Conservation (phyloP, 2,113 vertebrate genomes). For the Electrona antarctica region DNA sequence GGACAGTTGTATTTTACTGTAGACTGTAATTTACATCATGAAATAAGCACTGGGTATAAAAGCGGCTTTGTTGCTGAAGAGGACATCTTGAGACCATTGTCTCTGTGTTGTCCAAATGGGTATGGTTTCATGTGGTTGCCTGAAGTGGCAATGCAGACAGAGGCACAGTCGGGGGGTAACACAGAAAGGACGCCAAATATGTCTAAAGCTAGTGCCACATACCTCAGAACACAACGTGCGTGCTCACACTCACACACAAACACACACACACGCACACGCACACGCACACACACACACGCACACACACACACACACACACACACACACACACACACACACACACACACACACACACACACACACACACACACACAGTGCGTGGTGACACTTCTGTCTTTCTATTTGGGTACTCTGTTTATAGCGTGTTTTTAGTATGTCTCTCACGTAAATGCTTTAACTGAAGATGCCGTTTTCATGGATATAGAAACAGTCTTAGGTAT, state of each 20-base stretch:
- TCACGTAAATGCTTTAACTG: constrained; percentile 9
- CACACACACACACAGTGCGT: neutral
- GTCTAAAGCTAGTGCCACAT: constrained; percentile 27
- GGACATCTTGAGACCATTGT: constrained; percentile 6
- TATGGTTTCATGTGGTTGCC: constrained; percentile 13
- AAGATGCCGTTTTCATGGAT: constrained; percentile 4
- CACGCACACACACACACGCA: constrained; percentile 2
- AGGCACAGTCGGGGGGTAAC: constrained; percentile 14
- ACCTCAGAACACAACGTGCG: neutral
- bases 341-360: neutral
- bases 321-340: constrained; percentile 5
- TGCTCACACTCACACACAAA: constrained; percentile 4
- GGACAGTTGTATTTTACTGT: neutral
- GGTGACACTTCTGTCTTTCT: constrained; percentile 15
- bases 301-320: constrained; percentile 7
- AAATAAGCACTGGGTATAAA: neutral
- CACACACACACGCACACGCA: constrained; percentile 1
- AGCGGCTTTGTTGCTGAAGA: constrained; percentile 22
- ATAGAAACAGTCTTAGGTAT: constrained; percentile 22
- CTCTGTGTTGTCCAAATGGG: constrained; percentile 20
- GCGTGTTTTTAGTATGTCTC: constrained; percentile 18
- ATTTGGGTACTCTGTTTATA: neutral
- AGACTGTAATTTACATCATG: neutral
- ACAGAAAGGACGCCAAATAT: constrained; percentile 34
- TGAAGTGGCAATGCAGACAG: constrained; percentile 13